Evolutionary conservation across 2,113 vertebrate species (phyloP).

Genomic region (Trochalopteron elliotii): DNA sequence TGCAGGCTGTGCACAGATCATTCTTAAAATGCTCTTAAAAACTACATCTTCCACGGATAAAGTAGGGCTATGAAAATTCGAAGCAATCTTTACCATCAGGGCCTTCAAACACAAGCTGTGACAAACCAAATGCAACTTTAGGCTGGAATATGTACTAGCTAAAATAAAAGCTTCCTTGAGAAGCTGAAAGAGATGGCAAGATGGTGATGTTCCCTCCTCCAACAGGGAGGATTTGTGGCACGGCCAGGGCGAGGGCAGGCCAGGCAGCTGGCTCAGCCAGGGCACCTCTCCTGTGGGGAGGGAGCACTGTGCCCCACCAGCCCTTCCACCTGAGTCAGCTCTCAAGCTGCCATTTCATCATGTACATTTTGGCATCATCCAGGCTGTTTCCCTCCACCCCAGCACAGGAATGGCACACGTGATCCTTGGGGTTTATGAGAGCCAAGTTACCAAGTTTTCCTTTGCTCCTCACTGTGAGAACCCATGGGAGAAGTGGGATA

Average conservation of each 20-base stretch:
- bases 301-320: rapidly evolving
- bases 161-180: not conserved
- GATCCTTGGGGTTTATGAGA: not conserved
- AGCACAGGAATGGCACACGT: rapidly evolving
- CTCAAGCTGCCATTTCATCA: not conserved
- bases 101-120: not conserved
- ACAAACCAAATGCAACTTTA: not conserved
- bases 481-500: not conserved
- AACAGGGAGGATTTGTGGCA: not conserved
- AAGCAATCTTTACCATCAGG: not conserved
- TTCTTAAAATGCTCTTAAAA: not conserved
- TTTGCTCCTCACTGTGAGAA: not conserved
- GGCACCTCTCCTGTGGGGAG: not conserved
- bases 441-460: not conserved
- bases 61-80: not conserved
- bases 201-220: not conserved
- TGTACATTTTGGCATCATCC: not conserved
- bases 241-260: rapidly evolving
- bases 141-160: not conserved
- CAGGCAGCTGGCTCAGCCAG: not conserved
- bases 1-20: not conserved
- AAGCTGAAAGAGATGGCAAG: rapidly evolving
- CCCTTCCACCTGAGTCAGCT: not conserved
- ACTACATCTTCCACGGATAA: not conserved
- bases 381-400: rapidly evolving